A percentile compares a stretch with the other conserved stretches of the same genome.
Evolutionary conservation across 2,888 invertebrate genomes (phyloP).

Genomic region (Agrilus biguttatus): DNA sequence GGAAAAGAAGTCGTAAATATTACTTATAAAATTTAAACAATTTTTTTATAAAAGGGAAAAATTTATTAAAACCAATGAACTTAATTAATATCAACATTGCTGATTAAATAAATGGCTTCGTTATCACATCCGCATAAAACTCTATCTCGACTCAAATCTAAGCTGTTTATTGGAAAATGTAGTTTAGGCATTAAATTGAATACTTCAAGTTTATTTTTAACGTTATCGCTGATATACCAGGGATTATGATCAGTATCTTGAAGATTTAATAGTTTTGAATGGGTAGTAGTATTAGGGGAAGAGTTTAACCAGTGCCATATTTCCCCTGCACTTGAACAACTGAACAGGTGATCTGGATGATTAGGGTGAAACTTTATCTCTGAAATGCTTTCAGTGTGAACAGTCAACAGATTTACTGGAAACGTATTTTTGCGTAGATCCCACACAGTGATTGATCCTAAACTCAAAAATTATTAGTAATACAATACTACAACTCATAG

Average conservation of each 20-base stretch:
- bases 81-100: constrained; percentile 36
- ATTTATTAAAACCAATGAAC: constrained; percentile 1
- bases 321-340: constrained; percentile 68
- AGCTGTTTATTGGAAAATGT: constrained; percentile 66
- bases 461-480: constrained; percentile 2
- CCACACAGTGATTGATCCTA: constrained; percentile 71
- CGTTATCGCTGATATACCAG: constrained; percentile 55
- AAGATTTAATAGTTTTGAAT: constrained; percentile 6
- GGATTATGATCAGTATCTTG: constrained; percentile 30
- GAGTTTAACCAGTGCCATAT: constrained; percentile 82
- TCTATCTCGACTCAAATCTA: constrained; percentile 61
- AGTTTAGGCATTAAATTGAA: constrained; percentile 59
- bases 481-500: constrained; percentile 1
- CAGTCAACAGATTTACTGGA: constrained; percentile 69
- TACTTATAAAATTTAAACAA: no score
- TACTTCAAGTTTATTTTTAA: constrained; percentile 54
- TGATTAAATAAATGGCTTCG: constrained; percentile 74
- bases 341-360: constrained; percentile 71
- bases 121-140: constrained; percentile 76
- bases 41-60: background rate
- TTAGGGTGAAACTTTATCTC: constrained; percentile 80
- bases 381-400: constrained; percentile 60
- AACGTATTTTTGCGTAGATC: constrained; percentile 72
- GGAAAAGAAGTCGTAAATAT: no score
- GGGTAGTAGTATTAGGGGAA: constrained; percentile 9